phyloP scores from a whole-genome alignment of 2,113 vertebrate genomes.

The Leptodactylus fuscus region DNA sequence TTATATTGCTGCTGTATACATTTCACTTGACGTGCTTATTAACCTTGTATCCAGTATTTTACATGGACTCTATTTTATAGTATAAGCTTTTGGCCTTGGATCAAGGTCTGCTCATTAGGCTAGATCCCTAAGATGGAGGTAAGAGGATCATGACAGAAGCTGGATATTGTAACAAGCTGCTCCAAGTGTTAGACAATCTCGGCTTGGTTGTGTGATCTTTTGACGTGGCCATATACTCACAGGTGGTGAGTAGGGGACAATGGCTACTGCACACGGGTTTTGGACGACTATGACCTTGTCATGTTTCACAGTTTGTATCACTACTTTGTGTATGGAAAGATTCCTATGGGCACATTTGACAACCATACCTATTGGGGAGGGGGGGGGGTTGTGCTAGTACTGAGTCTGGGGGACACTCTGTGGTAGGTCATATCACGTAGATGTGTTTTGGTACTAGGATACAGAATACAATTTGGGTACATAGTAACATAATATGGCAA shows the following conservation, averaged over 20 bases:
- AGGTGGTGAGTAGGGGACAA: background rate
- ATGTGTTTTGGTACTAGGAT: too few species aligned
- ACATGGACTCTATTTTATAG: background rate
- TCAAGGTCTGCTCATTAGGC: conserved; percentile 25
- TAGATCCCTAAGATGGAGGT: conserved; percentile 31
- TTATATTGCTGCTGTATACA: too few species aligned
- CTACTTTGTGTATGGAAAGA: too few species aligned
- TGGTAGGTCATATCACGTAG: too few species aligned
- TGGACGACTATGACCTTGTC: background rate
- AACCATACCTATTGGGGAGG: too few species aligned
- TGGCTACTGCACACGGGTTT: background rate
- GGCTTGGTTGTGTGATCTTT: background rate
- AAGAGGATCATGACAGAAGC: conserved; percentile 33
- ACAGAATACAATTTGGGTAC: too few species aligned
- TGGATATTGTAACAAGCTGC: conserved; percentile 14
- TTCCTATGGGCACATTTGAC: too few species aligned
- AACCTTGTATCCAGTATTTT: background rate
- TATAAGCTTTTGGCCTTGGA: background rate
- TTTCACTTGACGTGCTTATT: background rate
- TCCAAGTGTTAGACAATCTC: background rate
- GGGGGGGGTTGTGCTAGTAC: too few species aligned
- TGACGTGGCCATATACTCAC: background rate
- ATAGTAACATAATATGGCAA: too few species aligned
- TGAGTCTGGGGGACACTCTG: too few species aligned
- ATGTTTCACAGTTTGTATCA: background rate